phyloP scores from a whole-genome alignment of 2,888 invertebrate species.

The Halictus ligatus region DNA sequence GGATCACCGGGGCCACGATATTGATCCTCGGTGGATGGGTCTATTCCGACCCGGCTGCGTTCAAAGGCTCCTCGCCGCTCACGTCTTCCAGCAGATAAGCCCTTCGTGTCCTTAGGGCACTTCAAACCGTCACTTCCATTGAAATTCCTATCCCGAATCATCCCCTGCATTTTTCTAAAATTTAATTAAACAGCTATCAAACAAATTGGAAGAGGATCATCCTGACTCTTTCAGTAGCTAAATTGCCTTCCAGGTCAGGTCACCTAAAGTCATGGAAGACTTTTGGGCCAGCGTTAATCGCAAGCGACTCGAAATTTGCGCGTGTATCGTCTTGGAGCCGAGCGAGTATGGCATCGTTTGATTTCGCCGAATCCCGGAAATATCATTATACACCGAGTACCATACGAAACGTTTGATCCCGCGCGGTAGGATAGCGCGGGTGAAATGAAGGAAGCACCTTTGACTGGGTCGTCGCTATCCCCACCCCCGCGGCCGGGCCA shows the following conservation, averaged over 20 bases:
- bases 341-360: neutral
- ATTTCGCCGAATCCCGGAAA: slow-evolving; percentile 23
- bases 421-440: slow-evolving; percentile 23
- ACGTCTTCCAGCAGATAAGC: neutral
- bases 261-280: neutral
- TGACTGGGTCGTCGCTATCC: slow-evolving; percentile 69
- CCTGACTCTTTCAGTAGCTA: too few species aligned
- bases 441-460: slow-evolving; percentile 75
- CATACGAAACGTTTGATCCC: slow-evolving; percentile 69
- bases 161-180: neutral
- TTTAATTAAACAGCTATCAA: neutral
- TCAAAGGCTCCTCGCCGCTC: neutral
- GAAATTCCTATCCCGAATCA: neutral
- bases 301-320: neutral
- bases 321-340: neutral
- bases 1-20: neutral
- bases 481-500: slow-evolving; percentile 19
- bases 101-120: neutral
- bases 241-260: too few species aligned
- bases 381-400: slow-evolving; percentile 62
- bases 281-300: neutral
- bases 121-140: neutral
- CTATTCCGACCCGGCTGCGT: neutral
- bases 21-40: slow-evolving; percentile 3
- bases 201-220: too few species aligned